Percentiles rank a stretch among this genome's conserved stretches.
Conservation (phyloP, 2,888 invertebrate species). For the Leptopilina syphax region DNA sequence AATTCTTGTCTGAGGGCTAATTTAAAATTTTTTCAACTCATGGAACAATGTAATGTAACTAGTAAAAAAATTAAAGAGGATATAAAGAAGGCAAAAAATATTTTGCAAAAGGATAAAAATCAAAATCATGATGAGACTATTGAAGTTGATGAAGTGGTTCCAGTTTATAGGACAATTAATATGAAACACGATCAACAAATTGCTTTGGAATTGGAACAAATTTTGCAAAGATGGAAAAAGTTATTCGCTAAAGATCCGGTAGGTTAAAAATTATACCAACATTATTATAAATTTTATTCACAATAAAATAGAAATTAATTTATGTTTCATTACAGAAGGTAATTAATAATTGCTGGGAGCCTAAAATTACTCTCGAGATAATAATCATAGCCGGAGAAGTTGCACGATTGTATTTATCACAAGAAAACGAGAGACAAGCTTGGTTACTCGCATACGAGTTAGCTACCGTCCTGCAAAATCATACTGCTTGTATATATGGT, state of each 20-base stretch:
- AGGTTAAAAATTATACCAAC: constrained; percentile 49
- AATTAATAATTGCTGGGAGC: constrained; percentile 60
- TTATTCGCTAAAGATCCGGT: constrained; percentile 60
- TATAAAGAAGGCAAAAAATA: constrained; percentile 57
- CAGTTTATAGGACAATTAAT: constrained; percentile 68
- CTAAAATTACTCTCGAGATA: constrained; percentile 58
- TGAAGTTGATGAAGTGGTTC: constrained; percentile 61
- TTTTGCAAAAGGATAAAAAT: constrained; percentile 46
- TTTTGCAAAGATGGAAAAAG: constrained; percentile 64
- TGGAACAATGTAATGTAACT: constrained; percentile 57
- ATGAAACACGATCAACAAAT: constrained; percentile 64
- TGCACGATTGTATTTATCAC: constrained; percentile 66
- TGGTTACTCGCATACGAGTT: constrained; percentile 69
- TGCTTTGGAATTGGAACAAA: constrained; percentile 54
- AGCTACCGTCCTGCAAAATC: constrained; percentile 61
- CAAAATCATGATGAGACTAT: constrained; percentile 41
- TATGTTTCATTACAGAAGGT: constrained; percentile 54
- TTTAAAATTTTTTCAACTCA: constrained; percentile 66
- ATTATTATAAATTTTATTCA: background rate
- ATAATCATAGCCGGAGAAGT: constrained; percentile 71
- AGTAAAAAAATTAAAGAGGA: constrained; percentile 60
- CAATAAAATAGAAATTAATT: background rate
- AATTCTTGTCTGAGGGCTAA: constrained; percentile 61
- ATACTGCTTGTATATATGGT: constrained; percentile 64
- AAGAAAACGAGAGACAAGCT: constrained; percentile 63